Evolutionary conservation across 2,888 invertebrate genomes (phyloP).

Genomic region (Morinoia aosen): DNA sequence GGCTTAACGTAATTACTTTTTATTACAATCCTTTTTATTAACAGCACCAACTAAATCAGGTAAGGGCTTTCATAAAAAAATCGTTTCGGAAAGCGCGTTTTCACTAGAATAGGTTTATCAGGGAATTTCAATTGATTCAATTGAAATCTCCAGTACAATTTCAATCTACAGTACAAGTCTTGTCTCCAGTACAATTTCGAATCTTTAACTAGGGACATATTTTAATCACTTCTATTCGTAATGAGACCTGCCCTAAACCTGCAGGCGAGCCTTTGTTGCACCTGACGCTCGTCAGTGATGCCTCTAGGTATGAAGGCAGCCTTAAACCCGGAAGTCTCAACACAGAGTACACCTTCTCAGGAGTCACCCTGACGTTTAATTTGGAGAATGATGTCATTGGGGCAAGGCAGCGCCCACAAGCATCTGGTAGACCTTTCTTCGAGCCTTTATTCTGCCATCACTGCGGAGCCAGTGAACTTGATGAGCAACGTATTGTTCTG

Average conservation of each 20-base stretch:
- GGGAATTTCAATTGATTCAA: neutral
- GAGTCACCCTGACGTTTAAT: neutral
- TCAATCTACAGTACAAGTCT: too few species aligned
- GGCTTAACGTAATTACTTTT: too few species aligned
- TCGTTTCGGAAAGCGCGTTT: neutral
- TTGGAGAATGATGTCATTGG: neutral
- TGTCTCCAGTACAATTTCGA: neutral
- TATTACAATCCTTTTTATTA: too few species aligned
- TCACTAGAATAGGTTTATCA: neutral
- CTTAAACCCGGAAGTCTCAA: neutral
- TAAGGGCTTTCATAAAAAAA: neutral
- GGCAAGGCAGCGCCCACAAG: neutral
- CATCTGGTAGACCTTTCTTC: neutral
- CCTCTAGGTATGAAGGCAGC: neutral
- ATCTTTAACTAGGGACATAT: neutral
- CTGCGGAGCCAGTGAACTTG: neutral
- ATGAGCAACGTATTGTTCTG: constrained; percentile 3
- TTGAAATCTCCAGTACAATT: too few species aligned
- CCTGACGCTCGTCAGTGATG: neutral
- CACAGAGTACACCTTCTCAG: neutral
- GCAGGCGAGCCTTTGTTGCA: neutral
- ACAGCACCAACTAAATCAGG: neutral
- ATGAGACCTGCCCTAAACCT: neutral
- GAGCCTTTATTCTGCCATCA: neutral
- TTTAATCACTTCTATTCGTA: neutral